Evolutionary conservation across 1,140 invertebrate species (phyloP), one percentile per base, ranked within the genome.

Genomic region (Drosophila prosaltans): DNA sequence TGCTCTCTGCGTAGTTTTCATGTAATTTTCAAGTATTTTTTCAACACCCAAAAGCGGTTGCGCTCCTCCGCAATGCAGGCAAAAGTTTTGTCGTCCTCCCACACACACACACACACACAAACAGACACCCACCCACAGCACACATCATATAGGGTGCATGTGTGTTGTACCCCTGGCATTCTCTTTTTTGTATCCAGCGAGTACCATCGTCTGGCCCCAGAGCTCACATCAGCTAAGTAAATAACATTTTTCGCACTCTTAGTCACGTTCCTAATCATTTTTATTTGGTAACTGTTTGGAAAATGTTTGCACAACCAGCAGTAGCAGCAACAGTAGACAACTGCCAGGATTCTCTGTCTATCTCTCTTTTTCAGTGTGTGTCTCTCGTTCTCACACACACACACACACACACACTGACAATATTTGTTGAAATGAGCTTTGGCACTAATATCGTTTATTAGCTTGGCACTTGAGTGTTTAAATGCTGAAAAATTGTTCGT

Each of bases 211-310:
- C 71, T 74, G 70, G 70, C 74, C 69, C 80, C 80, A 83, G 39
- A 83, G 76, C 80, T 78, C 80, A 83, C 81, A 84, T 83, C 81
- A 84, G 80, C 74, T 84, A 83, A 84, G 81, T 84, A 84, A 84
- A 84, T 84, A 84, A 84, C 81, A 83, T 84, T 84, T 84, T 84
- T 84, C 81, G 81, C 81, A 84, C 81, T 84, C 81, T 84, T 84
- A 84, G 81, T 84, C 81, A 84, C 81, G 81, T 84, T 84, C 81
- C 81, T 84, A 84, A 84, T 84, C 81, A 84, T 84, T 84, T 84
- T 84, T 84, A 84, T 84, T 84, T 84, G 81, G 81, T 84, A 83
- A 83, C 81, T 83, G 80, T 82, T 83, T 83, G 80, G 81, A 83
- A 83, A 84, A 80, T 83, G 81, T 84, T 84, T 84, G 81, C 77